These are phyloP conservation scores for Cheilosia soror DNA, from an alignment of 2,888 invertebrate genomes.

Conservation along the genomic window DNA sequence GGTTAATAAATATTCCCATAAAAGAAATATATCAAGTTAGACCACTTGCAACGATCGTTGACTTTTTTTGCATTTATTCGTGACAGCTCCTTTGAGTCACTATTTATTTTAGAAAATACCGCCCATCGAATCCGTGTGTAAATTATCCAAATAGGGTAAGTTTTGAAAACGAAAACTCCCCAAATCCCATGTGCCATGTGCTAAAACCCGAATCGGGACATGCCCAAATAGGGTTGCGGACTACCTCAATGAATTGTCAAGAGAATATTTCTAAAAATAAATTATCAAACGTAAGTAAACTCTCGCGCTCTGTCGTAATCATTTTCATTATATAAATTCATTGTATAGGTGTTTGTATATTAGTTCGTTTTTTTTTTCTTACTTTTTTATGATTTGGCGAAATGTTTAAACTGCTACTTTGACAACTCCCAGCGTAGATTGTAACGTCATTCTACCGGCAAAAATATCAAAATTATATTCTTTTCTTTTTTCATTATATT, in stretches of 20 bases:
- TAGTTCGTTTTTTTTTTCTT: neutral
- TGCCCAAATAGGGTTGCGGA: conserved; percentile 45
- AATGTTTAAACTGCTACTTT: conserved; percentile 3
- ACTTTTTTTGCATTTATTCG: conserved; percentile 12
- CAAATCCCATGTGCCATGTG: neutral
- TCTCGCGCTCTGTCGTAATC: conserved; percentile 42
- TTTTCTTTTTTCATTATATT: conserved; percentile 1
- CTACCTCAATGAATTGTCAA: conserved; percentile 59
- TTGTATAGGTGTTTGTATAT: neutral
- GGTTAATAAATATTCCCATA: conserved; percentile 20
- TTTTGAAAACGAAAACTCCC: neutral
- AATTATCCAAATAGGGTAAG: neutral
- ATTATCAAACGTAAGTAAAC: conserved; percentile 5
- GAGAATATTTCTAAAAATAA: conserved; percentile 54
- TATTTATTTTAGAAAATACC: conserved; percentile 11
- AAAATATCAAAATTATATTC: conserved; percentile 19
- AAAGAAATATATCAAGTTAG: conserved; percentile 30
- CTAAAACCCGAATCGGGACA: neutral
- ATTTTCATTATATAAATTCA: conserved; percentile 25
- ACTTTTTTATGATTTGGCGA: conserved; percentile 1
- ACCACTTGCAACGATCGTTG: conserved; percentile 39
- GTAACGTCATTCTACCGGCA: conserved; percentile 50
- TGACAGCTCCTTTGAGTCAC: conserved; percentile 27
- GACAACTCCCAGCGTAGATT: conserved; percentile 10
- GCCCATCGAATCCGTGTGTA: neutral